Conservation (phyloP, 1,140 invertebrate genomes). For the Thrips palmi region DNA sequence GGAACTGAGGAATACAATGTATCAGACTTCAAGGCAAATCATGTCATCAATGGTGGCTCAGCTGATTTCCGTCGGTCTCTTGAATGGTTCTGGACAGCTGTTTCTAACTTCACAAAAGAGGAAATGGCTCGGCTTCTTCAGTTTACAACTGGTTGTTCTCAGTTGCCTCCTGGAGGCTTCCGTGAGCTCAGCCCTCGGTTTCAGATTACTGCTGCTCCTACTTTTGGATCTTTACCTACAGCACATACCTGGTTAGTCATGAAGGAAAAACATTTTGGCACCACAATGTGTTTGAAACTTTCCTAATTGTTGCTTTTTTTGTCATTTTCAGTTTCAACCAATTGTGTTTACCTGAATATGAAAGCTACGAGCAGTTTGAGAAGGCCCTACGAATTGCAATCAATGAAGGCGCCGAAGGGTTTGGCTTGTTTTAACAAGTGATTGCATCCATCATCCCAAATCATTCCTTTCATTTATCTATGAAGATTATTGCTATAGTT, state of each 20-base stretch:
- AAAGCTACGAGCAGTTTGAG: slow-evolving; percentile 84
- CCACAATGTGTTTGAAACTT: not conserved
- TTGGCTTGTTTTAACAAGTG: slow-evolving; percentile 84
- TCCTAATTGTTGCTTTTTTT: no score
- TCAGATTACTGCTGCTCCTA: slow-evolving; percentile 75
- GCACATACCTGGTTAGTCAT: slow-evolving; percentile 71
- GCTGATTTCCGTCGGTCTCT: slow-evolving; percentile 67
- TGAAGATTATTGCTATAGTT: no score
- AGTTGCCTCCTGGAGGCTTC: slow-evolving; percentile 78
- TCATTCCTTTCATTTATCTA: no score
- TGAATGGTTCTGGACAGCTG: slow-evolving; percentile 88
- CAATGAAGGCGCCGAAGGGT: slow-evolving; percentile 88
- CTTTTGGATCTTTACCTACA: slow-evolving; percentile 76
- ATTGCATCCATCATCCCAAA: no score
- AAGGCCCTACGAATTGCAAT: slow-evolving; percentile 76
- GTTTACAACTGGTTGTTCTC: slow-evolving; percentile 85
- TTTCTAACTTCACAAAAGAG: slow-evolving; percentile 78
- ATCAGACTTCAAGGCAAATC: slow-evolving; percentile 72
- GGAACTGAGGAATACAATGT: slow-evolving; percentile 86
- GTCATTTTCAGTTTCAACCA: slow-evolving; percentile 73
- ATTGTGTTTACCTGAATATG: slow-evolving; percentile 86
- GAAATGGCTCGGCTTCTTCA: slow-evolving; percentile 85
- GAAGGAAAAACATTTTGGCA: not conserved
- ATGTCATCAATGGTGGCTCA: slow-evolving; percentile 67
- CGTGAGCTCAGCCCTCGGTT: slow-evolving; percentile 75